Conservation (phyloP, 92 coral and sea anemone genomes). For the Epizoanthus scotinus region DNA sequence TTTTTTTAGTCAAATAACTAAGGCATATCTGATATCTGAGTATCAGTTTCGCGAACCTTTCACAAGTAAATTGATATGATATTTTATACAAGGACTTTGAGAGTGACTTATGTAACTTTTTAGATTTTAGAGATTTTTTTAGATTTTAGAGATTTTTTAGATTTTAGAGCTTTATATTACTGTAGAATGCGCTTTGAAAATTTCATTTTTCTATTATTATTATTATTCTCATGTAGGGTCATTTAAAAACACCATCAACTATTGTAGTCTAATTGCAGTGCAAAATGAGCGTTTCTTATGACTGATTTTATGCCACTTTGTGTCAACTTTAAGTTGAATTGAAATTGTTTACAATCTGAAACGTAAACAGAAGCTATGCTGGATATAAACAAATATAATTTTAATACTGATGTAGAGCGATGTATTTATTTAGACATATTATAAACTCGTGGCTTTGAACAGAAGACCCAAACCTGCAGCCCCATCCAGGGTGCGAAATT, state of each 20-base stretch:
- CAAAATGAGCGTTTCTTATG: not conserved
- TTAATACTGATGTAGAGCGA: not conserved
- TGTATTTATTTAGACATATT: not conserved
- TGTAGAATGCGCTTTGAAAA: too few relatives aligned
- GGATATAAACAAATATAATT: not conserved
- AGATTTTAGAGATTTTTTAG: too few relatives aligned
- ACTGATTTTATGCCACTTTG: not conserved
- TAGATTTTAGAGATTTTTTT: too few relatives aligned
- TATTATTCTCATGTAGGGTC: not conserved
- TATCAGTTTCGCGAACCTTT: too few relatives aligned
- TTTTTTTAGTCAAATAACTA: too few relatives aligned
- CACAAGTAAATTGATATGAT: too few relatives aligned
- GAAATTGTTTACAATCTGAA: not conserved
- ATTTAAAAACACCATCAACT: slow-evolving; percentile 1
- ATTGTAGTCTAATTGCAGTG: not conserved
- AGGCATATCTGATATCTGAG: too few relatives aligned
- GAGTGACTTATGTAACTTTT: too few relatives aligned
- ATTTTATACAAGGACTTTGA: too few relatives aligned
- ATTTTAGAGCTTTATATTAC: too few relatives aligned
- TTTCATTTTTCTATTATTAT: too few relatives aligned
- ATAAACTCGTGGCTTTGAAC: not conserved
- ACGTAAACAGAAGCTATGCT: not conserved
- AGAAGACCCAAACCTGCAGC: not conserved
- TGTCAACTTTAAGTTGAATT: not conserved
- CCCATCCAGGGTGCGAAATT: too few relatives aligned